A percentile compares a stretch with the other conserved stretches of the same genome.
These are phyloP conservation scores for Poeciliopsis turrubarensis DNA, from an alignment of 2,113 vertebrate species.

Conservation along the genomic window DNA sequence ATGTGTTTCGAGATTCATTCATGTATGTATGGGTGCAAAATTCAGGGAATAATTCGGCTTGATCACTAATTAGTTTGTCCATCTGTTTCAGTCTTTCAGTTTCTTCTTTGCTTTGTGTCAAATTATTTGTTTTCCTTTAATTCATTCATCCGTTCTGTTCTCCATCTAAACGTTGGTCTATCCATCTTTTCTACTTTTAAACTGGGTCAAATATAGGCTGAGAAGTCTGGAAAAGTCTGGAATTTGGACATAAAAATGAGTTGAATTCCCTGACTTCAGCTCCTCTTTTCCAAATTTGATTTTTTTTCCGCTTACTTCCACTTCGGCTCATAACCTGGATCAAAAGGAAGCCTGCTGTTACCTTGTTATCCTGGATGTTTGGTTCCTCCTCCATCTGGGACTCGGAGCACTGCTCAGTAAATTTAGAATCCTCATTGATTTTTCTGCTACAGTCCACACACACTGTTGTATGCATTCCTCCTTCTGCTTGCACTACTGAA, in stretches of 20 bases:
- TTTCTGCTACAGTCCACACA: conserved; percentile 35
- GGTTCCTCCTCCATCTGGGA: conserved; percentile 26
- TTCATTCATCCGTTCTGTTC: background rate
- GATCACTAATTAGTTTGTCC: no score
- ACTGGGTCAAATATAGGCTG: background rate
- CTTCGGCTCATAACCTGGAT: background rate
- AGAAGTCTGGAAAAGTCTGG: background rate
- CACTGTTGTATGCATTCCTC: conserved; percentile 11
- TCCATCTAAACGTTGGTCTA: background rate
- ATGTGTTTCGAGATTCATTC: no score
- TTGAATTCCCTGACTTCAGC: background rate
- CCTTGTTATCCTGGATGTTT: conserved; percentile 46
- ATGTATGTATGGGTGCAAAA: no score
- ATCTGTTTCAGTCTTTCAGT: background rate
- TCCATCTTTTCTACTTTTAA: background rate
- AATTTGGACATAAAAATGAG: background rate
- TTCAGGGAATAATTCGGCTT: no score
- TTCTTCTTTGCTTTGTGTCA: no score
- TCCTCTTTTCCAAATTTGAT: conserved; percentile 16
- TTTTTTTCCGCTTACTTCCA: conserved; percentile 10
- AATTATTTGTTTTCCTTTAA: background rate
- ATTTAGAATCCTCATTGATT: conserved; percentile 46
- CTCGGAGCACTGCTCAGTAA: conserved; percentile 46
- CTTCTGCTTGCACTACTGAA: conserved; percentile 21
- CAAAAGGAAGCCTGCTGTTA: conserved; percentile 1